Conservation (phyloP, 2,113 vertebrate genomes). For the Parotia lawesii region DNA sequence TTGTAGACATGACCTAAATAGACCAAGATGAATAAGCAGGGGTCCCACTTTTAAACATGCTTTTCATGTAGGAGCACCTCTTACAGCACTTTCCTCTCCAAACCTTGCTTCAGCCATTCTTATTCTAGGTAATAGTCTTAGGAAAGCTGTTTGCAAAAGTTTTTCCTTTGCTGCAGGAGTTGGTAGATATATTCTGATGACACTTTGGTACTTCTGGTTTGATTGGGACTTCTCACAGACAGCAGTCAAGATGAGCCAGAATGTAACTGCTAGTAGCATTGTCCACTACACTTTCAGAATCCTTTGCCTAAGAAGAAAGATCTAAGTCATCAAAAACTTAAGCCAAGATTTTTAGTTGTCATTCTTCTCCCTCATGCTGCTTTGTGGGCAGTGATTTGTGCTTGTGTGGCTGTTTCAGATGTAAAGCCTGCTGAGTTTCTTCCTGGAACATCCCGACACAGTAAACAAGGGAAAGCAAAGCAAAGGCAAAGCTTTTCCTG, state of each 20-base stretch:
- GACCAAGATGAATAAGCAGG: not conserved
- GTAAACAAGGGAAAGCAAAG: slow-evolving; percentile 65
- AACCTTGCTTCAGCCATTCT: not conserved
- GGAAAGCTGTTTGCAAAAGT: not conserved
- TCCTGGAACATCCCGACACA: slow-evolving; percentile 41
- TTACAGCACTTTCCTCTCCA: not conserved
- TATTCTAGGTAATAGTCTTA: not conserved
- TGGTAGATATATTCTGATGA: not conserved
- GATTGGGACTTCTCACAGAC: not conserved
- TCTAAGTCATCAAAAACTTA: not conserved
- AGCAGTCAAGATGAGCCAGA: not conserved
- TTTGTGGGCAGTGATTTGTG: not conserved
- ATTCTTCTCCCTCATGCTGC: not conserved
- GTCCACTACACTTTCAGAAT: not conserved
- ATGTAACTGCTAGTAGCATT: not conserved
- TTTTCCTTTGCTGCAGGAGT: not conserved
- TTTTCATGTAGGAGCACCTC: not conserved
- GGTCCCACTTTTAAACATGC: fast-evolving
- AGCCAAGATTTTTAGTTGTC: not conserved
- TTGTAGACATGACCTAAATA: not conserved
- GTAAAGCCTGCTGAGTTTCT: slow-evolving; percentile 29
- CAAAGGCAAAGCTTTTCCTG: slow-evolving; percentile 66
- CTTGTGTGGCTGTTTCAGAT: not conserved
- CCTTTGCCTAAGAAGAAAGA: not conserved
- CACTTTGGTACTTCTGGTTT: not conserved